phyloP scores from a whole-genome alignment of 2,113 vertebrate genomes.

The Notothenia coriiceps region DNA sequence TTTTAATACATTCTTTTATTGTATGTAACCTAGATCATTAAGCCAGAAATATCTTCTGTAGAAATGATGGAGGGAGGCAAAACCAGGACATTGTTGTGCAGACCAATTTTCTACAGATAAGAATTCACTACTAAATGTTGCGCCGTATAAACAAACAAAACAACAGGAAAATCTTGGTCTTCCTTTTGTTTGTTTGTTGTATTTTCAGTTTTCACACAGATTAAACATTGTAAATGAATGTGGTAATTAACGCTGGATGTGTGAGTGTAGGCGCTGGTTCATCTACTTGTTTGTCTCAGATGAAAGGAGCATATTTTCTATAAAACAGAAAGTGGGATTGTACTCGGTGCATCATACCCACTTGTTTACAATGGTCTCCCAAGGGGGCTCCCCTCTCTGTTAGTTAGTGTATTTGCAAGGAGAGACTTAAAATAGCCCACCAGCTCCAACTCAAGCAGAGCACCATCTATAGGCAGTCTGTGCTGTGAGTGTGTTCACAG shows the following conservation, averaged over 20 bases:
- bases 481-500: conserved; percentile 42
- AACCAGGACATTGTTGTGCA: conserved; percentile 76
- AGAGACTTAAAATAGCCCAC: conserved; percentile 80
- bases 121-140: conserved; percentile 72
- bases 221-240: conserved; percentile 83
- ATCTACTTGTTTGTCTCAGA: conserved; percentile 83
- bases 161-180: conserved; percentile 74
- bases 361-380: conserved; percentile 83
- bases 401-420: conserved; percentile 77
- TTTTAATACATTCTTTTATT: conserved; percentile 73
- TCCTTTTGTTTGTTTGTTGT: conserved; percentile 83
- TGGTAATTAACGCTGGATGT: conserved; percentile 78
- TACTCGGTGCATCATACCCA: conserved; percentile 73
- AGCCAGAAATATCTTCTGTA: conserved; percentile 71
- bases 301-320: conserved; percentile 82
- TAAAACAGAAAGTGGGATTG: conserved; percentile 81
- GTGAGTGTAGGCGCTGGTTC: conserved; percentile 73
- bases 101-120: conserved; percentile 66
- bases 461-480: conserved; percentile 69
- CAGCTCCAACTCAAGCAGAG: conserved; percentile 68
- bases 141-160: conserved; percentile 75
- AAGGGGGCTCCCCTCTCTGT: conserved; percentile 68
- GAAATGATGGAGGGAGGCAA: conserved; percentile 64
- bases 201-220: conserved; percentile 77
- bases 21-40: conserved; percentile 79